A percentile compares a stretch with the other conserved stretches of the same genome.
Conservation (phyloP, 2,113 vertebrate genomes). For the Scartelaos histophorus region DNA sequence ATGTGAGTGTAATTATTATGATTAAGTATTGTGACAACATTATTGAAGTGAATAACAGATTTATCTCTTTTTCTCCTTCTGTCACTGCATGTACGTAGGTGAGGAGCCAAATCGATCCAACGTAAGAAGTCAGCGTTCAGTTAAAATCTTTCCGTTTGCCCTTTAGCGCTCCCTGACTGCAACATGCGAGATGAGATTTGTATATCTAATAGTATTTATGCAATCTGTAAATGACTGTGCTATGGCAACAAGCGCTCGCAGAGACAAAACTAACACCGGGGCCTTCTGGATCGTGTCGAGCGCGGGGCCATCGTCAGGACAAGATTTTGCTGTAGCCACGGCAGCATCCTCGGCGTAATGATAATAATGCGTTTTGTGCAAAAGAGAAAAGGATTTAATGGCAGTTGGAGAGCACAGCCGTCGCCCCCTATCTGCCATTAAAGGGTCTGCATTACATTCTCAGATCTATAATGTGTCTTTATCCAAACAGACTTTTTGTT, state of each 20-base stretch:
- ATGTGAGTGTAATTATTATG: too few species aligned
- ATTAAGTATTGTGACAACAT: too few species aligned
- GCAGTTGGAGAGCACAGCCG: too few species aligned
- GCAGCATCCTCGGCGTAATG: slow-evolving; percentile 26
- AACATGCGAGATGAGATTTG: background rate
- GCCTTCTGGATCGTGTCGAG: slow-evolving; percentile 63
- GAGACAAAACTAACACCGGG: slow-evolving; percentile 23
- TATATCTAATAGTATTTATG: slow-evolving; percentile 23
- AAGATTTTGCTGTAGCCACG: slow-evolving; percentile 26
- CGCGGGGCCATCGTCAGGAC: slow-evolving; percentile 31
- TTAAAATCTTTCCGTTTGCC: background rate
- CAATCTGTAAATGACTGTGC: slow-evolving; percentile 19
- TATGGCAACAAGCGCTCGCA: slow-evolving; percentile 39
- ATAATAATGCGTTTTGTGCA: too few species aligned
- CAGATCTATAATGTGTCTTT: too few species aligned
- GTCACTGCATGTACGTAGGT: background rate
- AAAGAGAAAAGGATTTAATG: too few species aligned
- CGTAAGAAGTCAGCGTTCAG: background rate
- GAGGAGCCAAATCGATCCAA: background rate
- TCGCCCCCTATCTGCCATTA: too few species aligned
- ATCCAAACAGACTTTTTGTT: too few species aligned
- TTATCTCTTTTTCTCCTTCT: too few species aligned
- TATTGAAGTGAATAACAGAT: too few species aligned
- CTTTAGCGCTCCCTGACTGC: background rate
- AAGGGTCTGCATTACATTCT: too few species aligned